Conservation (phyloP, 2,113 vertebrate genomes). For the Platichthys flesus region DNA sequence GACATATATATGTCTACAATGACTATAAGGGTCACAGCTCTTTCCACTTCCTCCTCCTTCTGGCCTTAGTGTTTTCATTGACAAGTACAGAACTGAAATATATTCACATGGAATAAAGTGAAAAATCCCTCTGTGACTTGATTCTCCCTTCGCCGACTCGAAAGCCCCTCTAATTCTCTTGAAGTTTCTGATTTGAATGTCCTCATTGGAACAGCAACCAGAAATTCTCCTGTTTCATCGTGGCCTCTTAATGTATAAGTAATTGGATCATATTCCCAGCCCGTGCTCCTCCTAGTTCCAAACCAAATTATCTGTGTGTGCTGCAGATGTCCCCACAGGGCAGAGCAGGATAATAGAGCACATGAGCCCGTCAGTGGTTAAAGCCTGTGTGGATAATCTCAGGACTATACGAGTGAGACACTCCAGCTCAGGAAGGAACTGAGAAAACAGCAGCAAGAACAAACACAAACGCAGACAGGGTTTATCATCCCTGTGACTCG, state of each 20-base stretch:
- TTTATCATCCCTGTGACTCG: not conserved
- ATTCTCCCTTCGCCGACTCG: constrained; percentile 38
- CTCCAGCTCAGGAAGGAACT: constrained; percentile 25
- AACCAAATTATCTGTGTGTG: constrained; percentile 70
- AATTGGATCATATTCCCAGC: constrained; percentile 72
- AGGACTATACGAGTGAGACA: constrained; percentile 21
- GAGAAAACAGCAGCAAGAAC: constrained; percentile 32
- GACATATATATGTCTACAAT: too few species aligned
- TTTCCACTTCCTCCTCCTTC: not conserved
- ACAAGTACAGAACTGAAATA: constrained; percentile 26
- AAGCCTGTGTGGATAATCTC: constrained; percentile 49
- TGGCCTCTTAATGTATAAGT: constrained; percentile 69
- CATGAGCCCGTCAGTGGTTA: constrained; percentile 47
- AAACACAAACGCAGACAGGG: constrained; percentile 1
- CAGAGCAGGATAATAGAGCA: constrained; percentile 47
- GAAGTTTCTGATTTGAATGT: constrained; percentile 50
- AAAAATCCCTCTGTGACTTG: constrained; percentile 51
- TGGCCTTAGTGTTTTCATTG: constrained; percentile 51
- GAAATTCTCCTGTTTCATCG: constrained; percentile 61
- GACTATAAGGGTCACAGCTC: not conserved
- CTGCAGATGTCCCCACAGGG: constrained; percentile 59
- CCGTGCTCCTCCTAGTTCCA: constrained; percentile 60
- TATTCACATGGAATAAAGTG: constrained; percentile 40
- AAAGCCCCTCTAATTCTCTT: constrained; percentile 37
- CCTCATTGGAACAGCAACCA: constrained; percentile 47